These are phyloP conservation scores for Myodes glareolus DNA, from an alignment of 2,113 vertebrate genomes.

Conservation along the genomic window DNA sequence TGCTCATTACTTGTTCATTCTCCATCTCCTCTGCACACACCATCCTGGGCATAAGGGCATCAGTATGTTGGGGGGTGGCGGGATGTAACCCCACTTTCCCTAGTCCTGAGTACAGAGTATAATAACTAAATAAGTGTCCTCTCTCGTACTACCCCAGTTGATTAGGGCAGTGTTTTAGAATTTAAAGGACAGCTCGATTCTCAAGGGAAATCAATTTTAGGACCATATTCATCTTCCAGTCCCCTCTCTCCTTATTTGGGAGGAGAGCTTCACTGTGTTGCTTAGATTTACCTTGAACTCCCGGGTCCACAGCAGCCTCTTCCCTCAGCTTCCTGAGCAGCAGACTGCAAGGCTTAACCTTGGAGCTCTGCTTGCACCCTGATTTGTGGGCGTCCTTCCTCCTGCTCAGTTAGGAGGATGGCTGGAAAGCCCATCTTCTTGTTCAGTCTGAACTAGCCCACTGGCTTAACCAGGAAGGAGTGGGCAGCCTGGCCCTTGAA, in stretches of 20 bases:
- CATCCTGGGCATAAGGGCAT: no score
- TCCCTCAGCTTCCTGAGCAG: not conserved
- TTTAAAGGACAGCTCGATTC: not conserved
- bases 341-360: not conserved
- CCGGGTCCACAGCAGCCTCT: not conserved
- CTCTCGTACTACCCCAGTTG: no score
- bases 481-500: accelerated
- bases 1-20: not conserved
- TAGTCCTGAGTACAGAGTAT: not conserved
- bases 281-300: not conserved
- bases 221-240: not conserved
- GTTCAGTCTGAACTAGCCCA: not conserved
- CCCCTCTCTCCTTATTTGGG: not conserved
- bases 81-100: not conserved
- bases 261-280: not conserved
- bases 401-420: accelerated
- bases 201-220: not conserved
- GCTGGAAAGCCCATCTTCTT: not conserved
- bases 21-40: not conserved
- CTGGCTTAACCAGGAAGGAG: not conserved
- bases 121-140: no score
- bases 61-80: accelerated
- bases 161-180: not conserved
- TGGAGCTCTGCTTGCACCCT: not conserved
- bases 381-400: not conserved